A percentile compares a stretch with the other conserved stretches of the same genome.
phyloP scores from a whole-genome alignment of 2,888 invertebrate species.

The Petrolisthes cinctipes region DNA sequence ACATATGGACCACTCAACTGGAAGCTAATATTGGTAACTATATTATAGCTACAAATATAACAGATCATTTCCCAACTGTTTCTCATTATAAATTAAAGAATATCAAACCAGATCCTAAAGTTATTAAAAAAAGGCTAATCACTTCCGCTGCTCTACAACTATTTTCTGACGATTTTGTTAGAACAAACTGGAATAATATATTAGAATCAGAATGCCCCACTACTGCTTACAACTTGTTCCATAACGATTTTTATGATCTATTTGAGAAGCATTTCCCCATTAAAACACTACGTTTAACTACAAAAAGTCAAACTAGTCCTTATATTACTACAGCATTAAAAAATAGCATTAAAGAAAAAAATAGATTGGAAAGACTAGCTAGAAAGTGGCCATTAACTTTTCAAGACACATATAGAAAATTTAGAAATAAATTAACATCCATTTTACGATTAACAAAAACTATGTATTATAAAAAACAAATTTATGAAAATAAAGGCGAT shows the following conservation, averaged over 20 bases:
- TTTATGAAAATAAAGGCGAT: background rate
- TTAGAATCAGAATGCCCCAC: too few species aligned
- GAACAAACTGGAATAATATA: background rate
- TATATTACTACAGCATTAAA: too few species aligned
- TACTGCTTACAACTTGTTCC: too few species aligned
- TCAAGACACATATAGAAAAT: too few species aligned
- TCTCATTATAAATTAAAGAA: conserved; percentile 10
- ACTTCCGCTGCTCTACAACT: background rate
- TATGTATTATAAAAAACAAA: conserved; percentile 6
- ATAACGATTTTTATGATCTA: background rate
- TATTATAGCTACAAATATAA: background rate
- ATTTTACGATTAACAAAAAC: background rate
- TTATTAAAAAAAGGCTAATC: too few species aligned
- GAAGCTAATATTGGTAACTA: conserved; percentile 4
- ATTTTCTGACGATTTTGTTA: background rate
- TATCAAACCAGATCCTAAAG: too few species aligned
- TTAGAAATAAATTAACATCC: background rate
- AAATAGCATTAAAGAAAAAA: too few species aligned
- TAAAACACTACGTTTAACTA: too few species aligned
- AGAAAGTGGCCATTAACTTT: too few species aligned
- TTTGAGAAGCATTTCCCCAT: background rate
- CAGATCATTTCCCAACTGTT: background rate
- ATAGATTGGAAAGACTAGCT: too few species aligned
- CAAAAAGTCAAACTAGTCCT: too few species aligned
- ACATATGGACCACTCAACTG: conserved; percentile 16